These are phyloP conservation scores for Tenualosa thibaudeaui DNA, from an alignment of 2,797 vertebrate species.

Conservation along the genomic window DNA sequence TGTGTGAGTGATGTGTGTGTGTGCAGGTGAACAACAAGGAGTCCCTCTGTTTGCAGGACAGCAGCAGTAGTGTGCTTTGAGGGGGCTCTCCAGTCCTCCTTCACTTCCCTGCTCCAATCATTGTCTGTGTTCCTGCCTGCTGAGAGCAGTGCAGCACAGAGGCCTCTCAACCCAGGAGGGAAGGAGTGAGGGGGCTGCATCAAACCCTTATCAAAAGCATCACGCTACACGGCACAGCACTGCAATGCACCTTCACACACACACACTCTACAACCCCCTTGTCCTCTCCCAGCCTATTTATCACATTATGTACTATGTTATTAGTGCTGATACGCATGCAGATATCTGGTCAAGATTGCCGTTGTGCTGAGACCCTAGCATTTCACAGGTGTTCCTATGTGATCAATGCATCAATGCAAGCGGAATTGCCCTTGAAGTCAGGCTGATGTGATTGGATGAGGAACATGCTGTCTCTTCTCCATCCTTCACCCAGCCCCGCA, in stretches of 20 bases:
- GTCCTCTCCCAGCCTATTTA: not conserved
- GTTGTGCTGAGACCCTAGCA: not conserved
- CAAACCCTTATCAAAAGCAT: not conserved
- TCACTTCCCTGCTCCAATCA: slow-evolving; percentile 41
- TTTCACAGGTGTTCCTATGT: not conserved
- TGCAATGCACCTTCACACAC: not conserved
- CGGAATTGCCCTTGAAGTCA: slow-evolving; percentile 1
- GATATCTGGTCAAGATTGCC: not conserved
- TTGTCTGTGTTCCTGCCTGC: slow-evolving; percentile 10
- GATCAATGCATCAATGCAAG: not conserved
- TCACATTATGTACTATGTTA: not conserved
- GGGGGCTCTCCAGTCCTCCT: slow-evolving; percentile 32
- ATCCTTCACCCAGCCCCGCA: not conserved
- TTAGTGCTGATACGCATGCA: not conserved
- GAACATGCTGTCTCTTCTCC: not conserved
- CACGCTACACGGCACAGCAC: not conserved
- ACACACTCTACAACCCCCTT: not conserved
- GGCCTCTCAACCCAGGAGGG: not conserved
- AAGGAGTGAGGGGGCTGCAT: not conserved
- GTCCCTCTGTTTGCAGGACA: slow-evolving; percentile 34
- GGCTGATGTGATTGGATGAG: not conserved
- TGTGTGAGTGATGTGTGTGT: slow-evolving; percentile 19
- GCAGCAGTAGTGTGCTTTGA: slow-evolving; percentile 24
- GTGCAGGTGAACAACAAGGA: slow-evolving; percentile 24
- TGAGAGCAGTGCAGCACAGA: not conserved